Conservation (phyloP, 2,113 vertebrate species). For the Hippoglossus stenolepis region DNA sequence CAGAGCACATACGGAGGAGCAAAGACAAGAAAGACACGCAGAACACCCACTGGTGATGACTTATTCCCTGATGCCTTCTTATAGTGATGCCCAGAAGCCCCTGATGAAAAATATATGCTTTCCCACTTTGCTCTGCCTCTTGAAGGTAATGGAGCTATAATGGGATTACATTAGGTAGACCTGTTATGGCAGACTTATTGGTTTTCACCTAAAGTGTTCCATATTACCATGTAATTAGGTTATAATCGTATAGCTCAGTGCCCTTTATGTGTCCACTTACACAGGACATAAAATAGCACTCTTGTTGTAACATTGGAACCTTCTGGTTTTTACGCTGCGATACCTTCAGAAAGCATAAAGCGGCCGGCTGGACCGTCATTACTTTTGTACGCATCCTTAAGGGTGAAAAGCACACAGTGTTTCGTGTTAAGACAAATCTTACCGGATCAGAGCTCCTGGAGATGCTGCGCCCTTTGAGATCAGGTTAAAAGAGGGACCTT, state of each 20-base stretch:
- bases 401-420: background rate
- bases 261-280: constrained; percentile 74
- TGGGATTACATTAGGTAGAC: constrained; percentile 77
- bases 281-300: constrained; percentile 60
- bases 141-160: constrained; percentile 76
- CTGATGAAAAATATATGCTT: constrained; percentile 72
- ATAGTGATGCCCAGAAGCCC: constrained; percentile 60
- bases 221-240: constrained; percentile 78
- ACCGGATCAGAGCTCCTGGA: constrained; percentile 20
- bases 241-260: constrained; percentile 61
- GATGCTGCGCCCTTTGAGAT: constrained; percentile 5
- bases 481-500: constrained; percentile 15
- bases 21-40: constrained; percentile 32
- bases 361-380: background rate
- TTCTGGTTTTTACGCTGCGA: constrained; percentile 42
- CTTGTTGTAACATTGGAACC: constrained; percentile 54
- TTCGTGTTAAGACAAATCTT: constrained; percentile 32
- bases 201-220: constrained; percentile 83
- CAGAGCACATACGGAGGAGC: constrained; percentile 20
- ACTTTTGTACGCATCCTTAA: constrained; percentile 8
- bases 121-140: constrained; percentile 70
- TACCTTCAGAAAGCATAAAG: constrained; percentile 31
- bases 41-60: constrained; percentile 51
- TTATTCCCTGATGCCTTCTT: constrained; percentile 64
- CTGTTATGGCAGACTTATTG: constrained; percentile 78